A percentile compares a stretch with the other conserved stretches of the same genome.
These are phyloP conservation scores for Pangasius krempfi DNA, from an alignment of 2,797 vertebrate genomes.

Conservation along the genomic window DNA sequence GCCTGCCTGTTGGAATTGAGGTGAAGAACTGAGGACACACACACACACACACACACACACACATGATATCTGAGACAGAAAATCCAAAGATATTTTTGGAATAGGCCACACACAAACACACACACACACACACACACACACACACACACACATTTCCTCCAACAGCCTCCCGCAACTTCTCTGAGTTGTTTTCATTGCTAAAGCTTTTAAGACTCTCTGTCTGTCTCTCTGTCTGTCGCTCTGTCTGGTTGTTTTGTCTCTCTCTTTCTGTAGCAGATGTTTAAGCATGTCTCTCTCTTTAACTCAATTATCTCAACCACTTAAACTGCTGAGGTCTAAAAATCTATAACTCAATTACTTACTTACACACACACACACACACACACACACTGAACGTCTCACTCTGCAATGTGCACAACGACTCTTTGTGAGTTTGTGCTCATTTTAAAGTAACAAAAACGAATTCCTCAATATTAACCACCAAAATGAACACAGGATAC, in stretches of 20 bases:
- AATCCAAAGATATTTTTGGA: constrained; percentile 50
- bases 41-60: constrained; percentile 37
- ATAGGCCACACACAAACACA: constrained; percentile 42
- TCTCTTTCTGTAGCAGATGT: constrained; percentile 50
- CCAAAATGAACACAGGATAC: neutral
- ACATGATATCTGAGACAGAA: constrained; percentile 52
- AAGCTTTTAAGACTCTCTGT: constrained; percentile 38
- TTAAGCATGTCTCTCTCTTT: constrained; percentile 52
- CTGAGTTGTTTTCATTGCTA: constrained; percentile 51
- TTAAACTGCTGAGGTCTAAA: constrained; percentile 48
- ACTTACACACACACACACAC: constrained; percentile 27
- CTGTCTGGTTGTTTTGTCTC: neutral
- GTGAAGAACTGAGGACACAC: constrained; percentile 1
- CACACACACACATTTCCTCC: constrained; percentile 46
- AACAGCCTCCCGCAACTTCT: constrained; percentile 51
- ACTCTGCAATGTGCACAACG: neutral
- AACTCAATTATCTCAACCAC: constrained; percentile 57
- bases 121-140: constrained; percentile 39
- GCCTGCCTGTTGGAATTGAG: constrained; percentile 19
- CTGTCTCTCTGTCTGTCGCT: neutral
- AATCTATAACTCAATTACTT: constrained; percentile 54
- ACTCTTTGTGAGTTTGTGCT: constrained; percentile 6
- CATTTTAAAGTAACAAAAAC: neutral
- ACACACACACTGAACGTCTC: neutral
- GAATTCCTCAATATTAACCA: neutral